Conservation (phyloP, 2,888 invertebrate species). For the Apamea crenata region DNA sequence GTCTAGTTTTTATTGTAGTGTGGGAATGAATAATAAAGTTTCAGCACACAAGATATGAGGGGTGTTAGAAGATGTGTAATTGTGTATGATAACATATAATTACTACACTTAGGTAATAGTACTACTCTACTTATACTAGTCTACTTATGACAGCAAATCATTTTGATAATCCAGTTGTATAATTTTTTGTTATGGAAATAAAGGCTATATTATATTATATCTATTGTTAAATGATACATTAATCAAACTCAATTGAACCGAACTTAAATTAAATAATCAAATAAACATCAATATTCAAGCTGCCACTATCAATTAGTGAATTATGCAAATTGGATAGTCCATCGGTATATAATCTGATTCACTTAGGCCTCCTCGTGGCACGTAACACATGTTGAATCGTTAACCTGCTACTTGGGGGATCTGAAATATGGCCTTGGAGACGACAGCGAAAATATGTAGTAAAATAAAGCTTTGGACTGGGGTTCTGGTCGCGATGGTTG, state of each 20-base stretch:
- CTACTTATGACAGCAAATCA: no score
- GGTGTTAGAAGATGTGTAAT: no score
- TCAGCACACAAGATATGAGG: no score
- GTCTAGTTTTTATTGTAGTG: no score
- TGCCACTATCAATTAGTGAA: slow-evolving; percentile 59
- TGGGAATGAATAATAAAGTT: no score
- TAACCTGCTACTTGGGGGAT: slow-evolving; percentile 10
- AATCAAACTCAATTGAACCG: slow-evolving; percentile 1
- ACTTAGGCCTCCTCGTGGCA: slow-evolving; percentile 43
- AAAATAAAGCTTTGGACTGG: not conserved
- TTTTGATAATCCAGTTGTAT: no score
- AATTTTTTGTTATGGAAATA: no score
- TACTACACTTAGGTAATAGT: no score
- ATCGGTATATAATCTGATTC: slow-evolving; percentile 63
- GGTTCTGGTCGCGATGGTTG: not conserved
- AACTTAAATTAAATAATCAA: slow-evolving; percentile 25
- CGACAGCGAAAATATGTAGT: not conserved
- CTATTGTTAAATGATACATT: not conserved
- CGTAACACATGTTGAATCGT: slow-evolving; percentile 35
- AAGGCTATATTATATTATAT: no score
- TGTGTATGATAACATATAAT: no score
- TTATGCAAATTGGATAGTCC: slow-evolving; percentile 63
- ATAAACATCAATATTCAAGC: slow-evolving; percentile 39
- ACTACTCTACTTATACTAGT: no score
- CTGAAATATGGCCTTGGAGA: not conserved